Conservation (phyloP, 2,888 invertebrate genomes). For the Glaucopsyche alexis region DNA sequence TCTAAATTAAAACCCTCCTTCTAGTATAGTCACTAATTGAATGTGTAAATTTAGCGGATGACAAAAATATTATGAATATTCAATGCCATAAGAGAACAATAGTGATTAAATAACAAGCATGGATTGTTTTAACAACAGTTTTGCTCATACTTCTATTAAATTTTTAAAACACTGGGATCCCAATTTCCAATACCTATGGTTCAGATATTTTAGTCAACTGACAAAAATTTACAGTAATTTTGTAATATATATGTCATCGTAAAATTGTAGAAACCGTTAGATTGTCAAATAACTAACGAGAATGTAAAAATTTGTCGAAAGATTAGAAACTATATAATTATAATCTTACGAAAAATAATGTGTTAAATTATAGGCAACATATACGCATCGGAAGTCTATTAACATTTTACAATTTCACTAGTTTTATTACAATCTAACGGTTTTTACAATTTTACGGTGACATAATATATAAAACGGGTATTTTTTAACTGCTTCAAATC, state of each 20-base stretch:
- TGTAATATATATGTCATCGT: not conserved
- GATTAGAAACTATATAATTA: too few species aligned
- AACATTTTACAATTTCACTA: too few species aligned
- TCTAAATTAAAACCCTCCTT: not conserved
- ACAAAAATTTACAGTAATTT: not conserved
- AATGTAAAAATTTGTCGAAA: too few species aligned
- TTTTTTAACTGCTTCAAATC: too few species aligned
- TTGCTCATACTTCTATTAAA: constrained; percentile 5
- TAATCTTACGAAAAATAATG: too few species aligned
- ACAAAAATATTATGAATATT: constrained; percentile 39
- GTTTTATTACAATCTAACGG: too few species aligned
- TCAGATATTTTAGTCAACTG: not conserved
- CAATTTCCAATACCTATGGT: not conserved
- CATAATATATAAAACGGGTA: too few species aligned
- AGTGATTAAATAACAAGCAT: constrained; percentile 15
- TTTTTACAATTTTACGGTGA: too few species aligned
- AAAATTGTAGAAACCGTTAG: too few species aligned
- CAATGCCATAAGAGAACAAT: constrained; percentile 29
- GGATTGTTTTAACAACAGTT: constrained; percentile 11
- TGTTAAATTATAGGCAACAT: too few species aligned
- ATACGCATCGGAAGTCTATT: too few species aligned
- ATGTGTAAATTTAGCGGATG: constrained; percentile 1
- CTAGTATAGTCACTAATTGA: not conserved
- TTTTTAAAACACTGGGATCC: not conserved
- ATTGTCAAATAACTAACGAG: too few species aligned